These are phyloP conservation scores for Hydrocynus forskahlii DNA, from an alignment of 2,797 vertebrate species.

Conservation along the genomic window DNA sequence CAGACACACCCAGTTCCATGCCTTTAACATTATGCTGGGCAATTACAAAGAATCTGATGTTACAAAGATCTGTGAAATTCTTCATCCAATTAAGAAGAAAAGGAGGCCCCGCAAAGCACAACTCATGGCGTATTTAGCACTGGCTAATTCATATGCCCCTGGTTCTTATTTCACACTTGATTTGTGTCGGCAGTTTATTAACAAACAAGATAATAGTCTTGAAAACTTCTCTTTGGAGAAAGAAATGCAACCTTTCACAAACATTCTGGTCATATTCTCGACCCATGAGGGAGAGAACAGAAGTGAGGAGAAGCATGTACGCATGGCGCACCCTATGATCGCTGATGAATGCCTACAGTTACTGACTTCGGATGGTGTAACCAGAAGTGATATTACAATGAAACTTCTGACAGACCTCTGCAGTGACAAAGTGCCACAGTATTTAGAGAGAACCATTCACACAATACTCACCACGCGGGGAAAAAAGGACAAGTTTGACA, in stretches of 20 bases:
- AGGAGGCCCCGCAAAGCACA: neutral
- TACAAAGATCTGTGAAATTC: neutral
- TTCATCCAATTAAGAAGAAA: neutral
- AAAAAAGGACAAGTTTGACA: no score
- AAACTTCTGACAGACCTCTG: slow-evolving; percentile 20
- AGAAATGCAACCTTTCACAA: slow-evolving; percentile 33
- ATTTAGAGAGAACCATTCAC: slow-evolving; percentile 15
- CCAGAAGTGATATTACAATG: slow-evolving; percentile 10
- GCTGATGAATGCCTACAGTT: slow-evolving; percentile 31
- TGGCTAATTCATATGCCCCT: slow-evolving; percentile 47
- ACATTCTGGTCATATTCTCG: slow-evolving; percentile 44
- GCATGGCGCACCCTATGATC: slow-evolving; percentile 45
- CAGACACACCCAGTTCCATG: slow-evolving; percentile 16
- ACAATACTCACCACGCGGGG: slow-evolving; percentile 45
- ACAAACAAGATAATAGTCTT: neutral
- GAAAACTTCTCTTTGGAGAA: neutral
- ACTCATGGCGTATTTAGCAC: slow-evolving; percentile 44
- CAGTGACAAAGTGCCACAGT: neutral
- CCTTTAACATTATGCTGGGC: slow-evolving; percentile 45
- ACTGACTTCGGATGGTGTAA: slow-evolving; percentile 26
- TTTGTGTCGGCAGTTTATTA: slow-evolving; percentile 23
- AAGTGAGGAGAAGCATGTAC: slow-evolving; percentile 17
- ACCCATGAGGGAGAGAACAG: neutral
- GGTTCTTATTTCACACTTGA: slow-evolving; percentile 31
- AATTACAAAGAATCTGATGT: slow-evolving; percentile 2